Conservation (phyloP, 2,888 invertebrate species). For the Dasypogon diadema region DNA sequence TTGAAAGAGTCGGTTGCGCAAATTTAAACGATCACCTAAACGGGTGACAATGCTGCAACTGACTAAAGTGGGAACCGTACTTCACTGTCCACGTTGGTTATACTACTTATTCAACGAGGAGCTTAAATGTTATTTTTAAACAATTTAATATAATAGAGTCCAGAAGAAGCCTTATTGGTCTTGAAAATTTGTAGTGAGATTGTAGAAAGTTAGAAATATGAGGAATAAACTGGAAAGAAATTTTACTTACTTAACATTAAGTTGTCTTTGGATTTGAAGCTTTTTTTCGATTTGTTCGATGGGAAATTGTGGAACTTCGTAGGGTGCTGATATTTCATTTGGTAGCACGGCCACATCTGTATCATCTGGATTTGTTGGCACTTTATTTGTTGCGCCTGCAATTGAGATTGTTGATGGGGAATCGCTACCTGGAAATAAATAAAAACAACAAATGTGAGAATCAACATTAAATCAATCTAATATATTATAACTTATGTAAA, state of each 20-base stretch:
- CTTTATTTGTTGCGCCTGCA: conserved; percentile 52
- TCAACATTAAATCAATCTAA: too few relatives aligned
- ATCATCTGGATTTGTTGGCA: conserved; percentile 75
- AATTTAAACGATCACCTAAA: conserved; percentile 28
- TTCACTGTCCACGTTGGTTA: background rate
- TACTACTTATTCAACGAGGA: background rate
- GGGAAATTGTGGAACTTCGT: conserved; percentile 97
- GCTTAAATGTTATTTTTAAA: conserved; percentile 45
- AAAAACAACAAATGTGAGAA: too few relatives aligned
- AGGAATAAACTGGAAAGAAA: too few relatives aligned
- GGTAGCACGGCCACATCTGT: conserved; percentile 68
- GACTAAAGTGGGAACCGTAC: background rate
- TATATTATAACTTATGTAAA: too few relatives aligned
- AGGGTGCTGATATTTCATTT: conserved; percentile 94
- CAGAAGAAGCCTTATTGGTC: conserved; percentile 22
- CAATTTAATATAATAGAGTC: conserved; percentile 18
- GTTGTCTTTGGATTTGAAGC: conserved; percentile 87
- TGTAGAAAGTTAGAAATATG: background rate
- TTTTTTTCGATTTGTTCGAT: conserved; percentile 97
- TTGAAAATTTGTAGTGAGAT: conserved; percentile 11
- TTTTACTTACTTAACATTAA: conserved; percentile 86
- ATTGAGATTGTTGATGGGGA: conserved; percentile 56
- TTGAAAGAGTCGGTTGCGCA: background rate
- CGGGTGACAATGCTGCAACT: conserved; percentile 3
- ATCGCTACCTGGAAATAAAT: conserved; percentile 60